phyloP scores from a whole-genome alignment of 2,797 vertebrate species.

The Diplodus sargus region DNA sequence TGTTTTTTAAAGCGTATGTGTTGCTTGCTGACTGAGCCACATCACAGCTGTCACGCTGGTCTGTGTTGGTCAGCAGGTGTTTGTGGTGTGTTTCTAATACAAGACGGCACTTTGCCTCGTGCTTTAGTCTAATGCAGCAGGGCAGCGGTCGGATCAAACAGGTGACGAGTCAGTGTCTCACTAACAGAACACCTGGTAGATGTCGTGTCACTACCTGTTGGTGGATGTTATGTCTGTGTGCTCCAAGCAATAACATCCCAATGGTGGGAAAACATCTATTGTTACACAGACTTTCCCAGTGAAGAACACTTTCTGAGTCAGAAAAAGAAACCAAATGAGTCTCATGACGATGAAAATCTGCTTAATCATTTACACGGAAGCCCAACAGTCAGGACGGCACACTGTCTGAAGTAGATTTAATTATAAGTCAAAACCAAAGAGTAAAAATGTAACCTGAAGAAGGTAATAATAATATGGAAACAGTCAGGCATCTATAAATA shows the following conservation, averaged over 20 bases:
- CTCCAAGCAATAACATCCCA: neutral
- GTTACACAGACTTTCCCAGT: neutral
- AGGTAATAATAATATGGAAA: neutral
- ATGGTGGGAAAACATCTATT: neutral
- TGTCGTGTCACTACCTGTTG: neutral
- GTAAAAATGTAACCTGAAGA: neutral
- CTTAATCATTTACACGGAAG: constrained; percentile 2
- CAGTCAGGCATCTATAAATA: neutral
- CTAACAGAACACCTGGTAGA: neutral
- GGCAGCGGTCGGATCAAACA: neutral
- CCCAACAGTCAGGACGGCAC: neutral
- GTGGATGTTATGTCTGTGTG: neutral
- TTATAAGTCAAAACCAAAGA: neutral
- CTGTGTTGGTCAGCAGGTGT: constrained; percentile 37
- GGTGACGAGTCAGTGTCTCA: neutral
- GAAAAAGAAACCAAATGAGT: neutral
- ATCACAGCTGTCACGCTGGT: neutral
- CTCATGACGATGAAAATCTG: neutral
- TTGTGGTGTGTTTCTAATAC: neutral
- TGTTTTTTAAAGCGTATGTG: neutral
- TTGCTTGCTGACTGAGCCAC: constrained; percentile 17
- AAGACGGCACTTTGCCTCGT: constrained; percentile 7
- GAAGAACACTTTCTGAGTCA: neutral
- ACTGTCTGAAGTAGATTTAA: neutral
- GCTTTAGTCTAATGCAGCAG: constrained; percentile 15